phyloP scores from a whole-genome alignment of 1,140 invertebrate genomes.

The Panagrolaimus sp. region DNA sequence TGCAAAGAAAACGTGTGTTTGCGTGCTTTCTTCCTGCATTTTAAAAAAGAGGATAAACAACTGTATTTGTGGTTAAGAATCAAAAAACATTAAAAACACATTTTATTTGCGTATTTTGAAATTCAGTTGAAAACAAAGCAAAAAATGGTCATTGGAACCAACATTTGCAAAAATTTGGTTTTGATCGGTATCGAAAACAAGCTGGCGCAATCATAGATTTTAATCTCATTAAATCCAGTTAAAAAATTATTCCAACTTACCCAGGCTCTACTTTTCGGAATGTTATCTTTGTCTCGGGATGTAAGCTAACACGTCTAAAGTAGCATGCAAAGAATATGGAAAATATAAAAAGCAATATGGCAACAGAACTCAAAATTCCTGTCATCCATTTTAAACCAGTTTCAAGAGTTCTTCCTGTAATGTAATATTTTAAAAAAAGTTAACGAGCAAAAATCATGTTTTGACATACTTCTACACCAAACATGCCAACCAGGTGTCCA shows the following conservation, averaged over 20 bases:
- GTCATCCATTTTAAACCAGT: constrained; percentile 42
- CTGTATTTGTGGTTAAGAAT: too few species aligned
- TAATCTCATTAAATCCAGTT: not conserved
- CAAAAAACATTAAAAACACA: too few species aligned
- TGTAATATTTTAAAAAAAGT: not conserved
- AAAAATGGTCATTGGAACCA: too few species aligned
- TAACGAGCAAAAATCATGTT: not conserved
- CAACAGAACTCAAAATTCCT: constrained; percentile 42
- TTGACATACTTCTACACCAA: constrained; percentile 43
- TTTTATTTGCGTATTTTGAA: too few species aligned
- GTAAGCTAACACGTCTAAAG: constrained; percentile 34
- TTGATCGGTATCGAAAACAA: too few species aligned
- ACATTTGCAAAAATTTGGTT: too few species aligned
- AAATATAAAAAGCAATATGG: constrained; percentile 34
- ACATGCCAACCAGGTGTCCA: constrained; percentile 52
- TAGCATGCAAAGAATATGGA: constrained; percentile 39
- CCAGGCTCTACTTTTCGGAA: constrained; percentile 35
- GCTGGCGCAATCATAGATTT: too few species aligned
- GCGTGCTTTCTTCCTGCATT: too few species aligned
- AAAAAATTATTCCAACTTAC: constrained; percentile 14
- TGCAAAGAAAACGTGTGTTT: too few species aligned
- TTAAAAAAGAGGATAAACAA: too few species aligned
- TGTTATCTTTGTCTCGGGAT: constrained; percentile 39
- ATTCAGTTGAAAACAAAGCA: too few species aligned
- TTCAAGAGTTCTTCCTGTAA: constrained; percentile 37